phyloP scores from a whole-genome alignment of 2,888 invertebrate species.

The Xestia ashworthii region DNA sequence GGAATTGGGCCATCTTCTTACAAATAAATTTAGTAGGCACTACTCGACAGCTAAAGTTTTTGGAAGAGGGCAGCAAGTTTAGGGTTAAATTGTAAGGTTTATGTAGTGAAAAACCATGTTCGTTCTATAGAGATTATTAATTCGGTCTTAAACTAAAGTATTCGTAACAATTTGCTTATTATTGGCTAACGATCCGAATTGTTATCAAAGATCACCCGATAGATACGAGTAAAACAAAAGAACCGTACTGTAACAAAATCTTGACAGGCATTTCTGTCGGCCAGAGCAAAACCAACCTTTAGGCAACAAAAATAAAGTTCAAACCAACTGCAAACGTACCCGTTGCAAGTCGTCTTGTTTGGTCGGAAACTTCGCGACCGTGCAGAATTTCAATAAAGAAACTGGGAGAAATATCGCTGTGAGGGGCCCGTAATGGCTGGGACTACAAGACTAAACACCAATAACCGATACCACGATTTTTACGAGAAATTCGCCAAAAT shows the following conservation, averaged over 20 bases:
- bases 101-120: background rate
- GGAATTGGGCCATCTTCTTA: constrained; percentile 26
- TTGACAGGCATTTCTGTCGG: constrained; percentile 6
- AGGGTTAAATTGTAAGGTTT: too few relatives aligned
- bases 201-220: constrained; percentile 54
- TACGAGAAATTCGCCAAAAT: constrained; percentile 86
- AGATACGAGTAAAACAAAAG: constrained; percentile 61
- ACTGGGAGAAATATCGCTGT: constrained; percentile 81
- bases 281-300: constrained; percentile 58
- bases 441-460: constrained; percentile 76
- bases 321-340: constrained; percentile 41
- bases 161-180: background rate
- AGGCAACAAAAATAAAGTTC: constrained; percentile 32
- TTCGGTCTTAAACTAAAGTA: background rate
- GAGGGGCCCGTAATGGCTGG: constrained; percentile 75
- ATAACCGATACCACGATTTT: constrained; percentile 82
- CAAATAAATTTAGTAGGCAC: background rate
- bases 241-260: constrained; percentile 55
- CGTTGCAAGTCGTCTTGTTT: constrained; percentile 63
- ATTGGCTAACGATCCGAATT: constrained; percentile 10
- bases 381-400: constrained; percentile 88
- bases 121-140: background rate
- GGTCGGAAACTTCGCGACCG: constrained; percentile 79
- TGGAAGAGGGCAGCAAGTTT: background rate
- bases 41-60: background rate